phyloP scores from a whole-genome alignment of 2,888 invertebrate species.

The Ecdyonurus torrentis region DNA sequence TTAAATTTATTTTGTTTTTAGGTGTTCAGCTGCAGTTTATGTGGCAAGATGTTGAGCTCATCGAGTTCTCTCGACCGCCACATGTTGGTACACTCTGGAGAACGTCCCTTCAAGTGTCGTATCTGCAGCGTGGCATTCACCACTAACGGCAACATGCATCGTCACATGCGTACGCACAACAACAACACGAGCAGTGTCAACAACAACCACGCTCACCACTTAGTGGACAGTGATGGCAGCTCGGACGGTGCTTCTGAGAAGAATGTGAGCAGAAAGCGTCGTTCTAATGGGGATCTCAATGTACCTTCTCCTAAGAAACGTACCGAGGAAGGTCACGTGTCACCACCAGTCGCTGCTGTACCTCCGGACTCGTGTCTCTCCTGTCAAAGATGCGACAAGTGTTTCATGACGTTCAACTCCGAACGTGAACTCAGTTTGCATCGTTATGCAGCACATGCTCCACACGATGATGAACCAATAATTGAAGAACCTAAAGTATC shows the following conservation, averaged over 20 bases:
- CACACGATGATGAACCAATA: background rate
- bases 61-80: conserved; percentile 64
- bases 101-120: conserved; percentile 62
- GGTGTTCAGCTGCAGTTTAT: conserved; percentile 43
- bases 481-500: background rate
- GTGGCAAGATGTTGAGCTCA: conserved; percentile 55
- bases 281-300: background rate
- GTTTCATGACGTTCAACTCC: background rate
- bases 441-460: background rate
- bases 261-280: background rate
- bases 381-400: background rate
- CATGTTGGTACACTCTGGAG: conserved; percentile 62
- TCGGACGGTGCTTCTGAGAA: background rate
- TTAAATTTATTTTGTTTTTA: too few relatives aligned
- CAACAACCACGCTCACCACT: conserved; percentile 20
- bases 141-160: conserved; percentile 73
- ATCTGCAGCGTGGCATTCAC: conserved; percentile 66
- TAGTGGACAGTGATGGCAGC: background rate
- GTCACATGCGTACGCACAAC: conserved; percentile 59
- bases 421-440: background rate
- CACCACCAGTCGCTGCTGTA: background rate
- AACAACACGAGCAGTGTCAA: conserved; percentile 19
- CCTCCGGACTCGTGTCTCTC: background rate
- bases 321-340: background rate
- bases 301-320: background rate